Evolutionary conservation across 2,888 invertebrate genomes (phyloP).

Genomic region (Meiosimyza platycephala): DNA sequence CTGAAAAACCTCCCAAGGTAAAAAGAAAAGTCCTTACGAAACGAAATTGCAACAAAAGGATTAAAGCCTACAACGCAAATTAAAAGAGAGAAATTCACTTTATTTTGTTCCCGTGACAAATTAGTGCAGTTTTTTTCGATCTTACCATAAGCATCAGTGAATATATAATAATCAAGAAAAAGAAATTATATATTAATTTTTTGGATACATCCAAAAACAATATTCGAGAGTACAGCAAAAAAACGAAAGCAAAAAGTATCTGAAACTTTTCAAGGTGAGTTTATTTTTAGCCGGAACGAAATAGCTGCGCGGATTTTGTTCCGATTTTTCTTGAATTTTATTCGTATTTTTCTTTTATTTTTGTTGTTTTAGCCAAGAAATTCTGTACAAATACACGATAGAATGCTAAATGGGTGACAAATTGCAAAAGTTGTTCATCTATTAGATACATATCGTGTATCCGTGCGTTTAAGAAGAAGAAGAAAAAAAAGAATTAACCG

Average conservation of each 20-base stretch:
- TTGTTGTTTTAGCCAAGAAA: constrained; percentile 36
- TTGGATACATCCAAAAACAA: constrained; percentile 22
- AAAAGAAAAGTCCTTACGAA: constrained; percentile 50
- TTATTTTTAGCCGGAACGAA: constrained; percentile 64
- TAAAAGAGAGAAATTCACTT: neutral
- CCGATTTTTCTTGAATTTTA: constrained; percentile 47
- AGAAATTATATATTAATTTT: constrained; percentile 30
- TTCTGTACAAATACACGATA: constrained; percentile 21
- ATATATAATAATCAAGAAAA: constrained; percentile 5
- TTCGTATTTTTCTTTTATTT: constrained; percentile 38
- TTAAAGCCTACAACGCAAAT: constrained; percentile 42
- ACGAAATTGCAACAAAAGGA: constrained; percentile 39
- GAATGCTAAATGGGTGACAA: constrained; percentile 49
- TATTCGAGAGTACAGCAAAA: constrained; percentile 17
- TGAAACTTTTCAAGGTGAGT: constrained; percentile 68
- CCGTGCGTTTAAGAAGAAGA: constrained; percentile 6
- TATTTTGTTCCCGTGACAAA: no score
- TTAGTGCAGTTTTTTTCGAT: no score
- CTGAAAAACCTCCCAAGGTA: constrained; percentile 17
- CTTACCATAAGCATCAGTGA: no score
- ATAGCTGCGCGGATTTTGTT: constrained; percentile 58
- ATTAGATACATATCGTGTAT: constrained; percentile 1
- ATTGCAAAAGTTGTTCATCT: constrained; percentile 44
- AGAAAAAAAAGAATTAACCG: neutral
- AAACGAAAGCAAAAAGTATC: constrained; percentile 50